phyloP scores from a whole-genome alignment of 2,888 invertebrate species.

The Cylindroiulus punctatus region DNA sequence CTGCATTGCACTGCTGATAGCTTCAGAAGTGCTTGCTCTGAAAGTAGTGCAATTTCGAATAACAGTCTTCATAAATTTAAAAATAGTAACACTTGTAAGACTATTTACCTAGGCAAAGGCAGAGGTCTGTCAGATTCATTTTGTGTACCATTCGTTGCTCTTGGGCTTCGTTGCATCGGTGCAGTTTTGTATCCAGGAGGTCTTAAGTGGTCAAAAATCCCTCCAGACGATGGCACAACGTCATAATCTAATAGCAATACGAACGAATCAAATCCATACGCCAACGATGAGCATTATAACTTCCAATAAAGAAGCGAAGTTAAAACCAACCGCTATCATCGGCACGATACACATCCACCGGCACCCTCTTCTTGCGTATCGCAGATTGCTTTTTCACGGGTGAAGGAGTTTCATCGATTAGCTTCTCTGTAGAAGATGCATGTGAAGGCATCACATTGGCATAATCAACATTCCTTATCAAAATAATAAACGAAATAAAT shows the following conservation, averaged over 20 bases:
- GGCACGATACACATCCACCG: neutral
- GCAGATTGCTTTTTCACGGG: neutral
- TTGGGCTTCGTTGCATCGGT: neutral
- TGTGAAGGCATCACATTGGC: conserved; percentile 34
- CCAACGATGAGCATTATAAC: neutral
- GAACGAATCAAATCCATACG: neutral
- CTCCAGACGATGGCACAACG: neutral
- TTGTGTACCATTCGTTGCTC: neutral
- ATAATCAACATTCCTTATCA: conserved; percentile 46
- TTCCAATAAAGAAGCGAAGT: neutral
- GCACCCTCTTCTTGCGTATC: neutral
- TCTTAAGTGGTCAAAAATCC: conserved; percentile 48
- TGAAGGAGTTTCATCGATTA: neutral
- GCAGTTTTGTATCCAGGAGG: neutral
- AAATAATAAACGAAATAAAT: neutral
- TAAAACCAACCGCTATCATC: neutral
- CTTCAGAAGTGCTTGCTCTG: neutral
- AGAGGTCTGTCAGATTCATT: neutral
- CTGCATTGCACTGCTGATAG: neutral
- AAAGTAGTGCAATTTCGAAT: neutral
- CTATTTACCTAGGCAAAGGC: neutral
- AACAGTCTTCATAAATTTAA: neutral
- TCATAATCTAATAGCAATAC: neutral
- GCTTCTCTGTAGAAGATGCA: conserved; percentile 22
- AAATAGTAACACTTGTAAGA: neutral